phyloP scores from a whole-genome alignment of 2,113 vertebrate species.

The Paramormyrops kingsleyae region DNA sequence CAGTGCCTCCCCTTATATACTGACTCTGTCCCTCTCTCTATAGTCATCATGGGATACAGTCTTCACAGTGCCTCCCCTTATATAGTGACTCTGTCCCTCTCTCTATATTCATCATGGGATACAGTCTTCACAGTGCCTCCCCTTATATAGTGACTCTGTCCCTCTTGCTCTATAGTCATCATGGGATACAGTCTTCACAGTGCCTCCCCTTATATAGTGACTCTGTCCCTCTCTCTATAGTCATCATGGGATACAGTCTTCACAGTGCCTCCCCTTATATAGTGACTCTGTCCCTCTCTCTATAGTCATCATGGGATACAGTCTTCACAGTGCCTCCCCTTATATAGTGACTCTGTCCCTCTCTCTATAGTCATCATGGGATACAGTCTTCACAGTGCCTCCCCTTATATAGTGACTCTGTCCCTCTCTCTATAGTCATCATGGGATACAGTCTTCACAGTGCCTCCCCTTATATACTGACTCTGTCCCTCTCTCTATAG shows the following conservation, averaged over 20 bases:
- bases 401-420: neutral
- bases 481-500: constrained; percentile 7
- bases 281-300: neutral
- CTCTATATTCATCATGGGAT: constrained; percentile 5
- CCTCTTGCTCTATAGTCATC: constrained; percentile 12
- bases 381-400: neutral
- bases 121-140: constrained; percentile 4
- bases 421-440: constrained; percentile 12
- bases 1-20: constrained; percentile 14
- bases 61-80: constrained; percentile 15
- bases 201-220: constrained; percentile 10
- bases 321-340: constrained; percentile 15
- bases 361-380: constrained; percentile 8
- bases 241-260: neutral
- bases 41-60: neutral
- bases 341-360: neutral
- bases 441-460: neutral
- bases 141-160: neutral
- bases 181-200: neutral
- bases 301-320: constrained; percentile 3
- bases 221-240: constrained; percentile 7
- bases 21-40: neutral
- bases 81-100: neutral
- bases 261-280: constrained; percentile 15
- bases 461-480: constrained; percentile 9